These are phyloP conservation scores for Vireo altiloquus DNA, from an alignment of 2,113 vertebrate genomes.

Conservation along the genomic window DNA sequence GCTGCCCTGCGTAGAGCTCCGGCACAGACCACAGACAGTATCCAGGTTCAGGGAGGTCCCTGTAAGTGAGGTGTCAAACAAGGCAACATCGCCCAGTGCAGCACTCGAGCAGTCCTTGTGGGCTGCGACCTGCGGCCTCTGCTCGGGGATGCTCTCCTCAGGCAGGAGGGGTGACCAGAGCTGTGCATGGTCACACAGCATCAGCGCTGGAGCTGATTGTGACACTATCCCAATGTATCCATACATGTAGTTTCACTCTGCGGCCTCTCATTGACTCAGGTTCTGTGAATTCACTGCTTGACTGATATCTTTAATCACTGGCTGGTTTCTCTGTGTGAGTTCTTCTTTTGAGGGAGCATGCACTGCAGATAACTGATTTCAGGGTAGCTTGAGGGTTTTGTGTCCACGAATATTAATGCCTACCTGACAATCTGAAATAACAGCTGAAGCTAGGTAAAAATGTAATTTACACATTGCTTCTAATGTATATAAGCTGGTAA, in stretches of 20 bases:
- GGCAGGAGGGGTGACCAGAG: fast-evolving
- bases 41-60: too few species aligned
- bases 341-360: not conserved
- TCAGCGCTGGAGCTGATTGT: fast-evolving
- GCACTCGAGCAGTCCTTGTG: fast-evolving
- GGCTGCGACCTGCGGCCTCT: fast-evolving
- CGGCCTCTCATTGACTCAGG: not conserved
- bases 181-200: fast-evolving
- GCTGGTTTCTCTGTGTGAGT: not conserved
- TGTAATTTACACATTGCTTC: not conserved
- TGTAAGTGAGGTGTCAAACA: fast-evolving
- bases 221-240: fast-evolving
- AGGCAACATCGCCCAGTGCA: fast-evolving
- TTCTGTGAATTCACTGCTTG: not conserved
- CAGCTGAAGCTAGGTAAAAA: not conserved
- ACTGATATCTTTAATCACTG: fast-evolving
- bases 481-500: not conserved
- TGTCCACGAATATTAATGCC: not conserved
- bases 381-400: not conserved
- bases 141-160: not conserved
- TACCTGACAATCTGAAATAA: not conserved
- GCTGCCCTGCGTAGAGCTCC: not conserved
- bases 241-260: fast-evolving
- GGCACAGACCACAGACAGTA: fast-evolving
- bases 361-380: not conserved